Conservation (phyloP, 2,888 invertebrate species). For the Drosophila leonis region DNA sequence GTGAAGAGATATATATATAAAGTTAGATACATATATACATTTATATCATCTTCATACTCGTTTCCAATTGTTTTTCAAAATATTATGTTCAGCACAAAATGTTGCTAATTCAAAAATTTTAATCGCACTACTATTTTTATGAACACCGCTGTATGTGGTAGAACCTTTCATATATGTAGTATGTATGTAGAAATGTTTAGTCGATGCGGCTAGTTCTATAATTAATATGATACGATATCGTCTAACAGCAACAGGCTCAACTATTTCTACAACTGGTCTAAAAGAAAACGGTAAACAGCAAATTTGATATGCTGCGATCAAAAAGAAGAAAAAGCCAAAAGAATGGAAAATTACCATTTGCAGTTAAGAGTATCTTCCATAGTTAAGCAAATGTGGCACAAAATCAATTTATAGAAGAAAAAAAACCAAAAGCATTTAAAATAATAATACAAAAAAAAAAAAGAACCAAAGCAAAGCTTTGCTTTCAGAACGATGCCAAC, state of each 20-base stretch:
- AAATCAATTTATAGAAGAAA: constrained; percentile 41
- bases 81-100: no score
- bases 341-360: constrained; percentile 12
- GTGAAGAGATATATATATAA: no score
- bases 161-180: not conserved
- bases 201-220: not conserved
- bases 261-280: constrained; percentile 7
- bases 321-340: not conserved
- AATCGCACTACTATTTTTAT: no score
- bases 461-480: constrained; percentile 7
- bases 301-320: constrained; percentile 9
- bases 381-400: constrained; percentile 45
- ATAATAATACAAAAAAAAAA: constrained; percentile 2
- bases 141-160: no score
- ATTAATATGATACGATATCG: not conserved
- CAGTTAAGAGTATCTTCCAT: constrained; percentile 9
- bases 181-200: not conserved
- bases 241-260: not conserved
- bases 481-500: constrained; percentile 39
- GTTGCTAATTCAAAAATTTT: no score
- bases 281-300: constrained; percentile 4
- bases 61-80: no score
- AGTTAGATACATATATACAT: no score
- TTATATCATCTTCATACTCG: no score
- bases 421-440: constrained; percentile 24